Evolutionary conservation across 2,888 invertebrate genomes (phyloP).

Genomic region (Suillia variegata): DNA sequence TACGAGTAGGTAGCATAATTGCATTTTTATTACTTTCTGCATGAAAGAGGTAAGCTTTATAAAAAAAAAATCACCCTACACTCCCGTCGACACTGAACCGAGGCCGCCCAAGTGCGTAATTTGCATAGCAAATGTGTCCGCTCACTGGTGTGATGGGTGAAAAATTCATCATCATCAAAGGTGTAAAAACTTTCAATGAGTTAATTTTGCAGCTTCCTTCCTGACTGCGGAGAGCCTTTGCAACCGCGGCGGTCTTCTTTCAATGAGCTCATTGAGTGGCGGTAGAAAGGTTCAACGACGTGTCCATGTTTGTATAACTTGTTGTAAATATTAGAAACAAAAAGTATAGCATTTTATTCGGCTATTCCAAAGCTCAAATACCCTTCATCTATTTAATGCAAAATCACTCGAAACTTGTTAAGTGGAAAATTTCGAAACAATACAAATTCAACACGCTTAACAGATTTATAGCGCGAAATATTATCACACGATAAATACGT

Average conservation of each 20-base stretch:
- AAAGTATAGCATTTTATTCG: too few species aligned
- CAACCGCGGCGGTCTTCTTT: neutral
- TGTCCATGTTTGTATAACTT: neutral
- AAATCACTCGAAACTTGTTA: too few species aligned
- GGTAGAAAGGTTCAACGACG: neutral
- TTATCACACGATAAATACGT: too few species aligned
- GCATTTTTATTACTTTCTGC: conserved; percentile 52
- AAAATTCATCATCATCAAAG: conserved; percentile 53
- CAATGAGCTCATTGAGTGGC: conserved; percentile 2
- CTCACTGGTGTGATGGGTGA: conserved; percentile 14
- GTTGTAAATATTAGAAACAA: conserved; percentile 12
- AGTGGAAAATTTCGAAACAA: too few species aligned
- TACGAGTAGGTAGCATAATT: conserved; percentile 43
- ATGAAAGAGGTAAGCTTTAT: neutral
- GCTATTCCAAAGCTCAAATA: too few species aligned
- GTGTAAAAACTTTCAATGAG: conserved; percentile 56
- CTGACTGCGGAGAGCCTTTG: neutral
- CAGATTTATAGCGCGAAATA: too few species aligned
- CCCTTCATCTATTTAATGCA: too few species aligned
- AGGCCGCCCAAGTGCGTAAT: conserved; percentile 1
- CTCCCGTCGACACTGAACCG: neutral
- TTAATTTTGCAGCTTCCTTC: conserved; percentile 48
- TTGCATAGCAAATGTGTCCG: conserved; percentile 2
- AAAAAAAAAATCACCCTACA: neutral
- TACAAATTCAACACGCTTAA: too few species aligned